phyloP scores from a whole-genome alignment of 2,888 invertebrate species.

The Tinea pellionella region DNA sequence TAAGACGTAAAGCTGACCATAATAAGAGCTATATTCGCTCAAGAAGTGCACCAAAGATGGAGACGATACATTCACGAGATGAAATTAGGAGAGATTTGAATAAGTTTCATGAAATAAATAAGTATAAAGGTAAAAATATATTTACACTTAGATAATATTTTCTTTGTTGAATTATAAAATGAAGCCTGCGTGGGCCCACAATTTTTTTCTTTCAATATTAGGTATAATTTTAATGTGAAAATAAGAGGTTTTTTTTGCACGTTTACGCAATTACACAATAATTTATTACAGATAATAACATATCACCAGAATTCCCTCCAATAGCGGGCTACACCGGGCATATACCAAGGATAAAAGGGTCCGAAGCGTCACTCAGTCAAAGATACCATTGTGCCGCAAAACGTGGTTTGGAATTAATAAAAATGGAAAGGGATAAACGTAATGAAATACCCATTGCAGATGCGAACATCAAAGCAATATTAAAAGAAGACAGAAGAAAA shows the following conservation, averaged over 20 bases:
- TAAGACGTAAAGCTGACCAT: slow-evolving; percentile 48
- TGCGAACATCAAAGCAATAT: slow-evolving; percentile 42
- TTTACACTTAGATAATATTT: too few relatives aligned
- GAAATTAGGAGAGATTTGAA: slow-evolving; percentile 62
- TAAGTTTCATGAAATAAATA: slow-evolving; percentile 63
- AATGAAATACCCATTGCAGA: slow-evolving; percentile 50
- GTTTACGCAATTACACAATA: too few relatives aligned
- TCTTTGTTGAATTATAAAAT: not conserved
- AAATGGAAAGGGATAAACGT: slow-evolving; percentile 64
- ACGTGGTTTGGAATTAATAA: slow-evolving; percentile 70
- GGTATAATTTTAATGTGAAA: too few relatives aligned
- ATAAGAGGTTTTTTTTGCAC: too few relatives aligned
- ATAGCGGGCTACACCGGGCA: slow-evolving; percentile 81
- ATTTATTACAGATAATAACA: slow-evolving; percentile 66
- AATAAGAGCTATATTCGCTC: slow-evolving; percentile 57
- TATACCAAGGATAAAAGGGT: slow-evolving; percentile 75
- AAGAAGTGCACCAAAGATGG: slow-evolving; percentile 69
- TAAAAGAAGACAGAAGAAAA: slow-evolving; percentile 52
- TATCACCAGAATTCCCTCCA: slow-evolving; percentile 76
- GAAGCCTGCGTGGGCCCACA: not conserved
- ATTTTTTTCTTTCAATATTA: too few relatives aligned
- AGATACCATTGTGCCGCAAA: slow-evolving; percentile 76
- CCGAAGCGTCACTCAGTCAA: slow-evolving; percentile 76
- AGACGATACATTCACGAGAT: slow-evolving; percentile 64
- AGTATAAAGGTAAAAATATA: slow-evolving; percentile 59